Base-by-base conservation (phyloP, 2,797 vertebrate genomes). In the Chaenodraco wilsoni region DNA sequence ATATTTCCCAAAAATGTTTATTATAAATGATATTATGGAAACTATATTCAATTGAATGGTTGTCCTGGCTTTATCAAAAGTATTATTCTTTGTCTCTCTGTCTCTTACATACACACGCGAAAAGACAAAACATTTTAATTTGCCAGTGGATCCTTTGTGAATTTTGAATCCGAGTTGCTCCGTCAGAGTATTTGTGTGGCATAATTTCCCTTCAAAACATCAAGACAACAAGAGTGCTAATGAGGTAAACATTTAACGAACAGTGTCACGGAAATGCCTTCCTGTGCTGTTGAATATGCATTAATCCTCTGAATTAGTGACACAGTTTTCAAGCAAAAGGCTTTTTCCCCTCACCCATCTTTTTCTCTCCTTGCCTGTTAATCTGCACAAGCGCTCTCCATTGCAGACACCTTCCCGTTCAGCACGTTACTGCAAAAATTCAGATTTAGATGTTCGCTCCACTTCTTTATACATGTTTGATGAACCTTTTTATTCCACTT, bases 391-490 rank as follows among this genome's bases (percentile, higher is more conserved):
- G 69, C 73, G 77, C 60, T 76, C 81, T 69, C 69, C 52, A 59
- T 73, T 80, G 65, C 70, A 68, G 44, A 77, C 76, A 75, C 72
- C 67, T 66, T 84, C 65, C 57, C 79, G 77, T 66, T 75, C 76
- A 27, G 65, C 5, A 23, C 27, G 74, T 79, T 74, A 37, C 56
- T 63, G 77, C 72, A 67, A 78, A 81, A 71, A 92, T 90, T 86
- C 84, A 79, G 84, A 88, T 82, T 82, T 84, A 89, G 82, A 88
- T 79, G 73, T 79, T 85, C 88, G 84, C 79, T 75, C 79, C 41
- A 44, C 84, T 86, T 83, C 81, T 89, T 87, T 72, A 90, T 89
- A 69, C 87, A 91, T 92, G 88, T 91, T 94, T 93, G 84, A 93
- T 93, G 84, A 89, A 86, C 87, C 83, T 83, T 84, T 89, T 90